Base-by-base conservation (phyloP, 2,888 invertebrate species). In the Heterodera filipjevi region DNA sequence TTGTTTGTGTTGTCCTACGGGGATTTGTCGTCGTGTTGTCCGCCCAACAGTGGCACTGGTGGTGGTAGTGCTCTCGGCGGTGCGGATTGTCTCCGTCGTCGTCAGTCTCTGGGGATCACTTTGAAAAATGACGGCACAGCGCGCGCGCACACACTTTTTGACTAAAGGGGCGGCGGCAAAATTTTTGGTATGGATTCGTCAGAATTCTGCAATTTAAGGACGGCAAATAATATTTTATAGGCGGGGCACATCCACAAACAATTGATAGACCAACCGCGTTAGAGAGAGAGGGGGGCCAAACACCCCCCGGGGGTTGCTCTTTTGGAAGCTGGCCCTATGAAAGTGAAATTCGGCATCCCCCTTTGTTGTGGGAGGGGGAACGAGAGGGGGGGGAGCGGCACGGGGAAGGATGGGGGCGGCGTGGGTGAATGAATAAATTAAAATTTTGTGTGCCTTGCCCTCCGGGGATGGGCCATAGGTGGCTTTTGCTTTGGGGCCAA, bases 381-480 rank as follows among this genome's bases (percentile, higher is more conserved):
- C 39, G 39, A 2, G 39, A 10, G 39, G 39, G 39, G 39, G 8
- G 27, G 6, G 59, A n/a, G n/a, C 39, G 39, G 39, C 39, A 39
- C 2, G 12, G 39, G 39, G 39, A 39, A 39, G 39, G 2, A 12
- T 12, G 39, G 2, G 39, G 39, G 39, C 8, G 39, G 39, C 39
- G 27, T 27, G 59, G 22, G n/a, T n/a, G n/a, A 59, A 27, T 59
- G 59, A 59, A 59, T 59, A 59, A 59, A 59, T 59, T 59, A 59
- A 59, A 59, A 59, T 59, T 59, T 22, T 53, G 19, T 53, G 19
- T 2, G 53, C 53, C 53, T 0, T 49, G 49, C 49, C 49, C 49
- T 49, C 49, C 49, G 49, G 49, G 59, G 59, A 27, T 59, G 59
- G 59, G 59, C 27, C 59, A 59, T 59, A 59, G 59, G 59, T 59